Percentiles rank a stretch among this genome's conserved stretches.
phyloP scores from a whole-genome alignment of 2,888 invertebrate genomes.

The Ennomos erosarius region DNA sequence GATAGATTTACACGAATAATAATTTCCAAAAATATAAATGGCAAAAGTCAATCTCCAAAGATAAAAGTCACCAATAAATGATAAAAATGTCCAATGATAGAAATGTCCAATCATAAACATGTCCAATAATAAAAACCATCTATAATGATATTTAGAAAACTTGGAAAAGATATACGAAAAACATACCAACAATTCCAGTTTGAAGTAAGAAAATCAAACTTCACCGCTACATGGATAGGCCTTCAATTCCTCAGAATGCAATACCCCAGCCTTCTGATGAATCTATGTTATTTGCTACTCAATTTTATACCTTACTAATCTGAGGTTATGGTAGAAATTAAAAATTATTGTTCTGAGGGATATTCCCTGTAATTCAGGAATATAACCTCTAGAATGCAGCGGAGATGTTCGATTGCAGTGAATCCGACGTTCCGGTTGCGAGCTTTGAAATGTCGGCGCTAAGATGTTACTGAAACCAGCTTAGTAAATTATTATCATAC shows the following conservation, averaged over 20 bases:
- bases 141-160: too few species aligned
- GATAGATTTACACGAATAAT: too few species aligned
- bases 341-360: conserved; percentile 22
- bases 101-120: too few species aligned
- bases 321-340: conserved; percentile 1
- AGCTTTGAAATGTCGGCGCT: conserved; percentile 40
- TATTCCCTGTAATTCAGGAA: conserved; percentile 52
- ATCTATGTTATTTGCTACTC: conserved; percentile 20
- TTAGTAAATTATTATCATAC: too few species aligned
- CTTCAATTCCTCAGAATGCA: conserved; percentile 44
- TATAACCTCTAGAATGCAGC: conserved; percentile 58
- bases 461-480: conserved; percentile 48
- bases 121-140: too few species aligned
- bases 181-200: conserved; percentile 4
- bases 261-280: conserved; percentile 39
- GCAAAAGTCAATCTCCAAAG: too few species aligned
- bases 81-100: too few species aligned
- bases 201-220: conserved; percentile 32
- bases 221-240: conserved; percentile 21
- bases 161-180: too few species aligned
- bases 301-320: neutral
- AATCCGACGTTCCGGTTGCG: conserved; percentile 53
- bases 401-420: conserved; percentile 63
- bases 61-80: too few species aligned
- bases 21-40: too few species aligned